phyloP scores from a whole-genome alignment of 2,797 vertebrate species.

The Centroberyx gerrardi region DNA sequence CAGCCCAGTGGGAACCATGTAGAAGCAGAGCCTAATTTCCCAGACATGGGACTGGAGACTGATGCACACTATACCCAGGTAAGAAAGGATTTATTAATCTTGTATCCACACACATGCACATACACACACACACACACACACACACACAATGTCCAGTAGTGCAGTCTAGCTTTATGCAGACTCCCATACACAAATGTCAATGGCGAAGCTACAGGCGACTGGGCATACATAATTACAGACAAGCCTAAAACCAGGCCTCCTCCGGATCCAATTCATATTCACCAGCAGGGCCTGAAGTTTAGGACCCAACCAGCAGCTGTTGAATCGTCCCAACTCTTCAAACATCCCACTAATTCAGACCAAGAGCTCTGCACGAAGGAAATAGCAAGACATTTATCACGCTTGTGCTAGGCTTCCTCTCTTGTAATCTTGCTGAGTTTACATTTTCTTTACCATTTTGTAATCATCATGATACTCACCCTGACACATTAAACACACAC shows the following conservation, averaged over 20 bases:
- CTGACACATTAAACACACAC: slow-evolving; percentile 45
- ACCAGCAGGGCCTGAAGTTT: slow-evolving; percentile 47
- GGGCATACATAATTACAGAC: slow-evolving; percentile 73
- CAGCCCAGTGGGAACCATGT: slow-evolving; percentile 80
- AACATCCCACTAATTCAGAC: slow-evolving; percentile 31
- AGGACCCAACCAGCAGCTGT: slow-evolving; percentile 46
- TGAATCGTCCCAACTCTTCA: slow-evolving; percentile 33
- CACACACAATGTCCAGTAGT: slow-evolving; percentile 8
- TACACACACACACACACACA: background rate
- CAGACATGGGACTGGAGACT: slow-evolving; percentile 56
- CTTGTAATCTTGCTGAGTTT: slow-evolving; percentile 56
- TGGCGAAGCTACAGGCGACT: slow-evolving; percentile 55
- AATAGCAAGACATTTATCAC: slow-evolving; percentile 51
- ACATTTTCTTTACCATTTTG: slow-evolving; percentile 54
- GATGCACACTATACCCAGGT: slow-evolving; percentile 77
- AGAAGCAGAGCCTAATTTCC: slow-evolving; percentile 72
- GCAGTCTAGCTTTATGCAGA: slow-evolving; percentile 34
- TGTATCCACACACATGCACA: slow-evolving; percentile 1
- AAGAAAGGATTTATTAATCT: slow-evolving; percentile 30
- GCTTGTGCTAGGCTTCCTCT: slow-evolving; percentile 46
- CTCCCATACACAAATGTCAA: slow-evolving; percentile 50
- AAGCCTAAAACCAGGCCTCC: slow-evolving; percentile 66
- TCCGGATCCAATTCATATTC: slow-evolving; percentile 51
- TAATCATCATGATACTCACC: slow-evolving; percentile 55
- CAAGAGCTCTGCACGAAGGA: slow-evolving; percentile 33